Conservation (phyloP, 2,113 vertebrate genomes). For the Eleginops maclovinus region DNA sequence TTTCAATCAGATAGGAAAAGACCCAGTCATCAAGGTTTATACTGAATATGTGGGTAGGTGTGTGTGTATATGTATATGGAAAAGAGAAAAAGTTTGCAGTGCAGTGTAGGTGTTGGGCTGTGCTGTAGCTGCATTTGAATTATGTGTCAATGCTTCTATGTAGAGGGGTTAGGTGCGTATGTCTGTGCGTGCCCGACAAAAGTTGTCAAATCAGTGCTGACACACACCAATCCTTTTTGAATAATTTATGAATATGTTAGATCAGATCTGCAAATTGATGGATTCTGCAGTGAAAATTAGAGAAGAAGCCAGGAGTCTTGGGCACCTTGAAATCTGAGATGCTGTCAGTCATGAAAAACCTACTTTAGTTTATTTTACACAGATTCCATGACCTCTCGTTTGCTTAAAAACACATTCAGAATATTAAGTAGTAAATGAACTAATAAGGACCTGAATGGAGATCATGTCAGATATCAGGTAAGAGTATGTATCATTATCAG, state of each 20-base stretch:
- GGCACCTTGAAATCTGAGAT: constrained; percentile 16
- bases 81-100: background rate
- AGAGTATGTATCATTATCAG: constrained; percentile 4
- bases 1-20: constrained; percentile 79
- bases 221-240: constrained; percentile 57
- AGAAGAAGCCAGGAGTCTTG: constrained; percentile 4
- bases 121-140: constrained; percentile 10
- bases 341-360: constrained; percentile 27
- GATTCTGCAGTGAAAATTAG: constrained; percentile 56
- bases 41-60: constrained; percentile 23
- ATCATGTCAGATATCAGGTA: constrained; percentile 23
- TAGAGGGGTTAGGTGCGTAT: constrained; percentile 15
- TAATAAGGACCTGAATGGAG: constrained; percentile 6
- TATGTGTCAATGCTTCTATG: constrained; percentile 30
- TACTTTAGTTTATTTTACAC: background rate
- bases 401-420: background rate
- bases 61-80: background rate
- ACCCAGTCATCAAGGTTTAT: constrained; percentile 77
- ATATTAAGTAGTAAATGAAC: background rate
- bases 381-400: background rate
- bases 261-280: constrained; percentile 53
- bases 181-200: constrained; percentile 21
- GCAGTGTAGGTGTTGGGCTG: background rate
- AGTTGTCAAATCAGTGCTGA: constrained; percentile 66
- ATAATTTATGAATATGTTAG: constrained; percentile 69